A percentile compares a stretch with the other conserved stretches of the same genome.
These are phyloP conservation scores for Clusia tigrina DNA, from an alignment of 2,888 invertebrate species.

Conservation along the genomic window DNA sequence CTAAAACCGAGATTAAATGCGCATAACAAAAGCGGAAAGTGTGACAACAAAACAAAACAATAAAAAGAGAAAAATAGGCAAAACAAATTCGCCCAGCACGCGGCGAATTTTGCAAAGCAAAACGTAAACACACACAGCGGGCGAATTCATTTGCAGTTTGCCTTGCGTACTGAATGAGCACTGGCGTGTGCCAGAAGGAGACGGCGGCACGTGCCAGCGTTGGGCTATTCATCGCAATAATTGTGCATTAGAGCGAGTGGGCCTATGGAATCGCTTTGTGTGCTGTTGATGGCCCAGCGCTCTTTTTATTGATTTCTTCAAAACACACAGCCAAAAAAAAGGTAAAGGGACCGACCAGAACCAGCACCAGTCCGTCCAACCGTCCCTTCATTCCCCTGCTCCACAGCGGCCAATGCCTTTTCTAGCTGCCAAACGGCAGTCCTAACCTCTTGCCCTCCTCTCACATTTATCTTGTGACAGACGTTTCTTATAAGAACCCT, in stretches of 20 bases:
- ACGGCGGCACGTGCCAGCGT: constrained; percentile 2
- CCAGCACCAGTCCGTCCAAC: neutral
- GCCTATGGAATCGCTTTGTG: neutral
- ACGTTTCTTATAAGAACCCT: neutral
- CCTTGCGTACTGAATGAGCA: no score
- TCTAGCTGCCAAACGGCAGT: neutral
- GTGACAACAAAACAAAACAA: neutral
- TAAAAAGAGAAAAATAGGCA: neutral
- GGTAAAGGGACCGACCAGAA: neutral
- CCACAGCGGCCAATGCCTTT: no score
- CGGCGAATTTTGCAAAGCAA: constrained; percentile 2
- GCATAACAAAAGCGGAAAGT: neutral
- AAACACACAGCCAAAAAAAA: constrained; percentile 3
- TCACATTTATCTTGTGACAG: constrained; percentile 3
- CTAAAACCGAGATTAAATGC: neutral
- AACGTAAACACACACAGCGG: neutral
- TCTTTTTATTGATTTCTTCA: constrained; percentile 7
- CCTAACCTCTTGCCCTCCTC: neutral
- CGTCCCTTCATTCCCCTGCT: no score
- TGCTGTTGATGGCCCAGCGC: constrained; percentile 2
- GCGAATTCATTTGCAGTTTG: constrained; percentile 3
- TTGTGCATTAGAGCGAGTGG: neutral
- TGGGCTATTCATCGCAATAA: neutral
- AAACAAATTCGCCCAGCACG: neutral
- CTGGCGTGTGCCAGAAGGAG: neutral